phyloP scores from a whole-genome alignment of 2,888 invertebrate genomes.

The Himalopsyche kuldschensis region DNA sequence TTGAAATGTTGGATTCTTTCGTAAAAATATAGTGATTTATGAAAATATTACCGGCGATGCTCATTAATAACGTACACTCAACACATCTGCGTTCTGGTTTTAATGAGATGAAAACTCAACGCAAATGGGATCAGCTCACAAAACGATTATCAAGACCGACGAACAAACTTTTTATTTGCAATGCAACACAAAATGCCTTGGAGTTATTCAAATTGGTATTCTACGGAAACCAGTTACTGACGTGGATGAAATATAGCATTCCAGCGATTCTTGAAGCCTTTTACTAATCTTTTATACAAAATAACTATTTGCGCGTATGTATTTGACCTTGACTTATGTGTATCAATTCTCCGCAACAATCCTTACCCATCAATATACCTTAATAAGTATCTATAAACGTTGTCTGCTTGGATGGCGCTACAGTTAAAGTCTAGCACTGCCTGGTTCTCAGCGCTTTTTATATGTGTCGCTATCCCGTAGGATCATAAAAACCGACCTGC shows the following conservation, averaged over 20 bases:
- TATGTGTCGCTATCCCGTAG: too few species aligned
- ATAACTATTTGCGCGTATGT: too few species aligned
- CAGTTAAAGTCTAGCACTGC: too few species aligned
- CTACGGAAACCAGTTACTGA: slow-evolving; percentile 28
- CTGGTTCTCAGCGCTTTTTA: too few species aligned
- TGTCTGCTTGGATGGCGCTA: too few species aligned
- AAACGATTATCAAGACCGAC: background rate
- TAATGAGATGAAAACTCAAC: background rate
- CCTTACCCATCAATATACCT: too few species aligned
- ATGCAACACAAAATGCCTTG: slow-evolving; percentile 21
- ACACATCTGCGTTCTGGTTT: background rate
- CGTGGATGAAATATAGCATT: background rate
- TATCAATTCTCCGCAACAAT: too few species aligned
- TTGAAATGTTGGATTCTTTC: background rate
- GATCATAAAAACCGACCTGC: too few species aligned
- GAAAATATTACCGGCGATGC: background rate
- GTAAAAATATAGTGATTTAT: background rate
- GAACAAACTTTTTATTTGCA: background rate
- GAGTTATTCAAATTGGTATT: slow-evolving; percentile 31
- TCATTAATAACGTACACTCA: background rate
- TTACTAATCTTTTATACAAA: background rate
- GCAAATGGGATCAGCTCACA: background rate
- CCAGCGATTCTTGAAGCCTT: background rate
- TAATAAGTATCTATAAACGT: too few species aligned
- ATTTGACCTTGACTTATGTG: too few species aligned